Percentiles rank a stretch among this genome's conserved stretches.
Conservation (phyloP, 2,113 vertebrate species). For the Lontra canadensis region DNA sequence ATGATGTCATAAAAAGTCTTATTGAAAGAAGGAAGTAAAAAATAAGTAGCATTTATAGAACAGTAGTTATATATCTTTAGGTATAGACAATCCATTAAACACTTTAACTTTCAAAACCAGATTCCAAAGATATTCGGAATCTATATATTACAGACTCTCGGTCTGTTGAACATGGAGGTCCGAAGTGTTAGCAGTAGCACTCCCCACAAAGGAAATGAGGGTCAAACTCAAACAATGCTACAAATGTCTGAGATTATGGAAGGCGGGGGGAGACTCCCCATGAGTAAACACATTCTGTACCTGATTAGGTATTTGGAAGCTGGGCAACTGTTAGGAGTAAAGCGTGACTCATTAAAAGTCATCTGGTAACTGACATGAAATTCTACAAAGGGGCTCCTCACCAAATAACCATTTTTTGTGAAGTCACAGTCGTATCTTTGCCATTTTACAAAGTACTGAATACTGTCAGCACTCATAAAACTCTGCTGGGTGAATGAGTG, state of each 20-base stretch:
- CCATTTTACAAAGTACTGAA: not conserved
- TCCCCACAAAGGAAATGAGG: not conserved
- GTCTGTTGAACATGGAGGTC: not conserved
- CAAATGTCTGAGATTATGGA: not conserved
- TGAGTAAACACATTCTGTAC: not conserved
- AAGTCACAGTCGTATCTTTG: not conserved
- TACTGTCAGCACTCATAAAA: not conserved
- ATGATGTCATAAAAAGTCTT: conserved; percentile 52
- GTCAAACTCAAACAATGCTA: not conserved
- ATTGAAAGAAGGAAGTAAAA: conserved; percentile 4
- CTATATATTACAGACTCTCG: not conserved
- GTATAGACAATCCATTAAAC: not conserved
- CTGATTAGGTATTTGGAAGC: not conserved
- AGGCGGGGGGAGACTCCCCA: not conserved
- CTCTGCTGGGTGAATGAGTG: not conserved
- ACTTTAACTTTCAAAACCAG: not conserved
- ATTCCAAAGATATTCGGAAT: not conserved
- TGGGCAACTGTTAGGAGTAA: not conserved
- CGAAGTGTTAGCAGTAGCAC: not conserved
- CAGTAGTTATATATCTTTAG: not conserved
- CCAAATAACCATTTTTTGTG: not conserved
- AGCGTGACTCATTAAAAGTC: conserved; percentile 11
- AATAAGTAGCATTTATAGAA: conserved; percentile 22
- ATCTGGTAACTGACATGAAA: not conserved
- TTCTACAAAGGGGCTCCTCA: not conserved